phyloP scores from a whole-genome alignment of 2,113 vertebrate genomes.

The Mohoua ochrocephala region DNA sequence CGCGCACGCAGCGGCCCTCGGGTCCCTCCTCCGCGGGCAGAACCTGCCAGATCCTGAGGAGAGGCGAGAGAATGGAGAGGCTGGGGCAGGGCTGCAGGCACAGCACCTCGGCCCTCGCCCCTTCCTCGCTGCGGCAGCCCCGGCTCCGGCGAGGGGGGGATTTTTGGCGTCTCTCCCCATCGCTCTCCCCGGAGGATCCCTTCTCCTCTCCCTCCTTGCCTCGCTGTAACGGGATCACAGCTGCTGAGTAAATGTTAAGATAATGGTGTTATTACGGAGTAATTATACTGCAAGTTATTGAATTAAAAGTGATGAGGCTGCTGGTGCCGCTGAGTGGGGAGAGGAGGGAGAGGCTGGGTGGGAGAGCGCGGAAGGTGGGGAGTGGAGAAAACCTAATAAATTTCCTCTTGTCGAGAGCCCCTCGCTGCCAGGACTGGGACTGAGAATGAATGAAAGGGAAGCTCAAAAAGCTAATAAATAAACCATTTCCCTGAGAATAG shows the following conservation, averaged over 20 bases:
- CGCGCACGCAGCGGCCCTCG: rapidly evolving
- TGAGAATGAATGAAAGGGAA: slow-evolving; percentile 44
- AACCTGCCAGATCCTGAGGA: neutral
- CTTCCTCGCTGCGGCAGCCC: neutral
- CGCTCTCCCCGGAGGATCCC: neutral
- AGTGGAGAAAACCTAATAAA: neutral
- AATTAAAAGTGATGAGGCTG: slow-evolving; percentile 55
- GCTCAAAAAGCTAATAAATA: slow-evolving; percentile 63
- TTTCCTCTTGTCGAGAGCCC: slow-evolving; percentile 24
- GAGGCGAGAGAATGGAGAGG: neutral
- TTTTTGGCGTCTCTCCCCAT: neutral
- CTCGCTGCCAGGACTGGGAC: neutral
- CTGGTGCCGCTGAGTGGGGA: neutral
- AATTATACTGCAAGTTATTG: slow-evolving; percentile 66
- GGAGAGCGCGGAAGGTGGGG: neutral
- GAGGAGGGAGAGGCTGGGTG: neutral
- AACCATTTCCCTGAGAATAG: slow-evolving; percentile 58
- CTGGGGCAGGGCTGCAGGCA: neutral
- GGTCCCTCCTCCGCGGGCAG: neutral
- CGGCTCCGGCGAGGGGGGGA: neutral
- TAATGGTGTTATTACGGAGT: slow-evolving; percentile 68
- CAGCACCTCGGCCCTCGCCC: rapidly evolving
- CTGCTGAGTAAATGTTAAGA: slow-evolving; percentile 64
- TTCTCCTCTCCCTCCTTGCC: neutral
- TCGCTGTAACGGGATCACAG: slow-evolving; percentile 35